These are phyloP conservation scores for Telmatherina bonti DNA, from an alignment of 2,797 vertebrate genomes.

Conservation along the genomic window DNA sequence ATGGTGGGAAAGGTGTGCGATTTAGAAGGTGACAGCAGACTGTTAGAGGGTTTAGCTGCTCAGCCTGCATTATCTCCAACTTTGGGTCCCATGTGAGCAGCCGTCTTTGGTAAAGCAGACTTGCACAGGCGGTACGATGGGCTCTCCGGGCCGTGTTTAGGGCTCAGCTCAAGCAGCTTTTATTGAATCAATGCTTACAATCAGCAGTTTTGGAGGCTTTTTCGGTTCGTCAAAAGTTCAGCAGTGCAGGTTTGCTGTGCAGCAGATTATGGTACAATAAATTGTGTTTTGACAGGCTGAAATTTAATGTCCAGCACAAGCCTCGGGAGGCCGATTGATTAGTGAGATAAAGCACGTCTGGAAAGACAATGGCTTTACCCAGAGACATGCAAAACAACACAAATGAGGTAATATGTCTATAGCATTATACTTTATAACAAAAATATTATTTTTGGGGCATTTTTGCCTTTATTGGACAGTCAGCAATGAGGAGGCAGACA, in stretches of 20 bases:
- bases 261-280: slow-evolving; percentile 70
- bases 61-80: slow-evolving; percentile 69
- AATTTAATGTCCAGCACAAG: slow-evolving; percentile 69
- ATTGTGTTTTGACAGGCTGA: slow-evolving; percentile 78
- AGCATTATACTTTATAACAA: slow-evolving; percentile 8
- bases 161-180: slow-evolving; percentile 61
- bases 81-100: slow-evolving; percentile 51
- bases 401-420: slow-evolving; percentile 26
- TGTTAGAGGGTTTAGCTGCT: slow-evolving; percentile 64
- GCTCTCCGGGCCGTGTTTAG: slow-evolving; percentile 50
- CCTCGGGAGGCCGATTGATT: slow-evolving; percentile 76
- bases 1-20: slow-evolving; percentile 73
- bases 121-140: slow-evolving; percentile 40
- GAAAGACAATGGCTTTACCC: slow-evolving; percentile 64
- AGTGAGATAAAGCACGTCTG: slow-evolving; percentile 67
- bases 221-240: slow-evolving; percentile 82
- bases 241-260: slow-evolving; percentile 66
- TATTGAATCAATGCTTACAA: slow-evolving; percentile 79
- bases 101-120: slow-evolving; percentile 46
- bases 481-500: slow-evolving; percentile 8
- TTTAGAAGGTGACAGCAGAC: slow-evolving; percentile 75
- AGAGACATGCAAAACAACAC: slow-evolving; percentile 44
- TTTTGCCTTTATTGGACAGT: slow-evolving; percentile 19
- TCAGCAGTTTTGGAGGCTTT: slow-evolving; percentile 65
- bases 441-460: slow-evolving; percentile 20